Conservation (phyloP, 2,888 invertebrate species). For the Eupsilia transversa region DNA sequence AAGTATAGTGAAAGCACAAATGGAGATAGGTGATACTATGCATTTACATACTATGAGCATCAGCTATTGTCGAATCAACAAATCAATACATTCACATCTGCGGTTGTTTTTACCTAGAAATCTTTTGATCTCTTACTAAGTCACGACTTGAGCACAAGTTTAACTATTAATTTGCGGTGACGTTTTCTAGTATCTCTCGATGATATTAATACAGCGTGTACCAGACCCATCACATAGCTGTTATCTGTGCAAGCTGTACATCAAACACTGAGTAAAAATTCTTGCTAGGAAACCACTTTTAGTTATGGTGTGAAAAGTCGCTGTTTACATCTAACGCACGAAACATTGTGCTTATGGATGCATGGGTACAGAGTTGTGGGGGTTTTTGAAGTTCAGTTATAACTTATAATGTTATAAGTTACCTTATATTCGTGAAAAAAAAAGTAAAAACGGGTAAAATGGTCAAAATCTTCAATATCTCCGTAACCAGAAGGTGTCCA, state of each 20-base stretch:
- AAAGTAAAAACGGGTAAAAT: too few species aligned
- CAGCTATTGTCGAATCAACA: not conserved
- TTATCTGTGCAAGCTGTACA: not conserved
- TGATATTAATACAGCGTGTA: not conserved
- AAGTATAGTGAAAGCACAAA: not conserved
- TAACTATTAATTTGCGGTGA: not conserved
- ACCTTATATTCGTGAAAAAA: too few species aligned
- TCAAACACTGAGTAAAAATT: not conserved
- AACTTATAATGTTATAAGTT: too few species aligned
- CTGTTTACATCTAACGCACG: not conserved
- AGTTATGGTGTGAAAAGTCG: not conserved
- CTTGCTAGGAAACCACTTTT: not conserved
- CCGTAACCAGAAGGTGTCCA: not conserved
- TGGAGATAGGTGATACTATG: not conserved
- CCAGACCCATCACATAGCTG: too few species aligned
- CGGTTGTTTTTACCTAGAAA: not conserved
- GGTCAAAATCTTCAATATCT: too few species aligned
- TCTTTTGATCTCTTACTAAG: not conserved
- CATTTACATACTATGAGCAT: too few species aligned
- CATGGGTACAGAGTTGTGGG: too few species aligned
- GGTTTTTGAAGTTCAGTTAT: too few species aligned
- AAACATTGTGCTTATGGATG: not conserved
- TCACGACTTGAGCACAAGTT: not conserved
- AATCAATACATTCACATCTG: not conserved
- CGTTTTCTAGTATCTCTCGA: not conserved